A percentile compares a stretch with the other conserved stretches of the same genome.
Evolutionary conservation across 2,888 invertebrate genomes (phyloP).

Genomic region (Drosophila colorata): DNA sequence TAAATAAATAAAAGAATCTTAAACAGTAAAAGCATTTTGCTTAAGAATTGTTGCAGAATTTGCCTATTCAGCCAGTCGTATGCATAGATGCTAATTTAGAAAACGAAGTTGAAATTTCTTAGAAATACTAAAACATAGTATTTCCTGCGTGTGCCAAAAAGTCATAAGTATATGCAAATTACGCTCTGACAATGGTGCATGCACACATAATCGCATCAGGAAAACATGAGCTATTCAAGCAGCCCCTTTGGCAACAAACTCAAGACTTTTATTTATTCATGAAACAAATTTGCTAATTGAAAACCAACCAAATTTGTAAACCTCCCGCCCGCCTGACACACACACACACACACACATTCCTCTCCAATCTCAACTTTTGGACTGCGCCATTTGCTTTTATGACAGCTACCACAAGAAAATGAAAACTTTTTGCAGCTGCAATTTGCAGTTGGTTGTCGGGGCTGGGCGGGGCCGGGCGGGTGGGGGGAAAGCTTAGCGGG

Average conservation of each 20-base stretch:
- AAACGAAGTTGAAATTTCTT: not conserved
- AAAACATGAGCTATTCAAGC: conserved; percentile 16
- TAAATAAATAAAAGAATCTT: not conserved
- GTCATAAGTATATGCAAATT: conserved; percentile 11
- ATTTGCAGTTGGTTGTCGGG: conserved; percentile 50
- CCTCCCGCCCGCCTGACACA: not conserved
- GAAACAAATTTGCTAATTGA: conserved; percentile 56
- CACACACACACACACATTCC: not conserved
- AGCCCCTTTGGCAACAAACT: not conserved
- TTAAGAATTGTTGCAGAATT: too few relatives aligned
- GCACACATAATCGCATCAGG: conserved; percentile 13
- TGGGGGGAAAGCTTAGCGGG: not conserved
- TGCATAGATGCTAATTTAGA: not conserved
- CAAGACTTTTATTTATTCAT: conserved; percentile 24
- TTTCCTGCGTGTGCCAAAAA: not conserved
- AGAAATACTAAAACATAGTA: not conserved
- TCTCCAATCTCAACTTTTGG: conserved; percentile 13
- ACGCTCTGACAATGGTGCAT: not conserved
- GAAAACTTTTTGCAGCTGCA: conserved; percentile 66
- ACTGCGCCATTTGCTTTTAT: conserved; percentile 51
- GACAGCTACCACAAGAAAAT: conserved; percentile 53
- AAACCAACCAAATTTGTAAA: conserved; percentile 33
- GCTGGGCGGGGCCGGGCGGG: too few relatives aligned
- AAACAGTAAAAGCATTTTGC: too few relatives aligned
- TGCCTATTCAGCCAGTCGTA: too few relatives aligned